These are phyloP conservation scores for Kuschelorhynchus macadamiae DNA, from an alignment of 2,888 invertebrate species.

Conservation along the genomic window DNA sequence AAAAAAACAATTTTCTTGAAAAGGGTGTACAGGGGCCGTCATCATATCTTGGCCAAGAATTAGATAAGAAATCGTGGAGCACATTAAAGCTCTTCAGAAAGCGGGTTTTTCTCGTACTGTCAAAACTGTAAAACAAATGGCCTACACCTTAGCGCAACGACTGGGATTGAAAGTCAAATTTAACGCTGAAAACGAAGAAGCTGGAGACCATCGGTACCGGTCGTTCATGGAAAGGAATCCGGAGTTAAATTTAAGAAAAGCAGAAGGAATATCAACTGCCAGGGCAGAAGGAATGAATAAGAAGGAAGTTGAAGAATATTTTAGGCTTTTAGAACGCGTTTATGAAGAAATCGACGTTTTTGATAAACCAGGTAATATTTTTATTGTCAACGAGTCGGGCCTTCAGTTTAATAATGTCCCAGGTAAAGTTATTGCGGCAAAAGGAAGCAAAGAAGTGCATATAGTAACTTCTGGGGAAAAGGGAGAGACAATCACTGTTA, in stretches of 20 bases:
- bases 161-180: conserved; percentile 5
- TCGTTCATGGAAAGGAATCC: conserved; percentile 17
- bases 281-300: conserved; percentile 16
- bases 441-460: neutral
- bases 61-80: conserved; percentile 1
- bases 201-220: conserved; percentile 14
- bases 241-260: neutral
- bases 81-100: conserved; percentile 19
- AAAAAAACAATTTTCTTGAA: conserved; percentile 10
- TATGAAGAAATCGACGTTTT: conserved; percentile 11
- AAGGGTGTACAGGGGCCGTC: conserved; percentile 15
- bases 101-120: conserved; percentile 9
- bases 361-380: neutral
- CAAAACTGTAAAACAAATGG: conserved; percentile 9
- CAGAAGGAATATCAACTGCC: conserved; percentile 2
- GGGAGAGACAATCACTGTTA: conserved; percentile 41
- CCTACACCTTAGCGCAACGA: conserved; percentile 8
- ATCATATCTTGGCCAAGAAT: conserved; percentile 16
- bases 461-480: conserved; percentile 35
- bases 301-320: conserved; percentile 10
- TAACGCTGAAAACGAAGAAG: conserved; percentile 16
- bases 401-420: too few relatives aligned
- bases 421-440: too few relatives aligned
- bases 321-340: conserved; percentile 7
- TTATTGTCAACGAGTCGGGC: too few relatives aligned